Percentiles rank a stretch among this genome's conserved stretches.
phyloP scores from a whole-genome alignment of 2,113 vertebrate species.

The Perca fluviatilis region DNA sequence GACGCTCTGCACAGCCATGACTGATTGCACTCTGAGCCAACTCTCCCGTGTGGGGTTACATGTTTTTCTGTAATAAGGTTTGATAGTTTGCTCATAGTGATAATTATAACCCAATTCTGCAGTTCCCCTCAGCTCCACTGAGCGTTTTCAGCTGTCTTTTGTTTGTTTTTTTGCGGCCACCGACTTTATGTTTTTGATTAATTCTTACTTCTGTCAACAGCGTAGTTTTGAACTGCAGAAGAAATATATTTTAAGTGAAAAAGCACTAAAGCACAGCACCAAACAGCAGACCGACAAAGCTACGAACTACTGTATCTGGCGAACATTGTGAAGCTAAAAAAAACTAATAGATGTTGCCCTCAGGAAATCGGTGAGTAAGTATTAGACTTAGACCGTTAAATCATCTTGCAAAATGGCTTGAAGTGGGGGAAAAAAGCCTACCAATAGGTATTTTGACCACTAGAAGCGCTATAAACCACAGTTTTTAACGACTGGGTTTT shows the following conservation, averaged over 20 bases:
- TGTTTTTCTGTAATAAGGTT: background rate
- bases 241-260: background rate
- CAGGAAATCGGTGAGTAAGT: too few species aligned
- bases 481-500: background rate
- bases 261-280: background rate
- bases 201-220: background rate
- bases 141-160: too few species aligned
- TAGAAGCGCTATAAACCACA: background rate
- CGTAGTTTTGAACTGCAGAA: background rate
- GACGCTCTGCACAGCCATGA: constrained; percentile 29
- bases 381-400: too few species aligned
- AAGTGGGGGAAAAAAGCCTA: too few species aligned
- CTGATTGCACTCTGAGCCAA: constrained; percentile 21
- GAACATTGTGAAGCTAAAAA: background rate
- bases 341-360: too few species aligned
- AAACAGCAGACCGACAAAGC: background rate
- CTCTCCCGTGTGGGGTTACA: constrained; percentile 13
- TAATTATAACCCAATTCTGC: too few species aligned
- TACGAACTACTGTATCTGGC: background rate
- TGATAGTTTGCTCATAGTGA: background rate
- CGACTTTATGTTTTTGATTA: background rate
- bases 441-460: background rate
- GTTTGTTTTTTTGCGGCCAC: too few species aligned
- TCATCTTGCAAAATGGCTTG: too few species aligned
- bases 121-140: too few species aligned